Evolutionary conservation across 2,797 vertebrate species (phyloP), one percentile per base, ranked within the genome.

Genomic region (Pagetopsis macropterus): DNA sequence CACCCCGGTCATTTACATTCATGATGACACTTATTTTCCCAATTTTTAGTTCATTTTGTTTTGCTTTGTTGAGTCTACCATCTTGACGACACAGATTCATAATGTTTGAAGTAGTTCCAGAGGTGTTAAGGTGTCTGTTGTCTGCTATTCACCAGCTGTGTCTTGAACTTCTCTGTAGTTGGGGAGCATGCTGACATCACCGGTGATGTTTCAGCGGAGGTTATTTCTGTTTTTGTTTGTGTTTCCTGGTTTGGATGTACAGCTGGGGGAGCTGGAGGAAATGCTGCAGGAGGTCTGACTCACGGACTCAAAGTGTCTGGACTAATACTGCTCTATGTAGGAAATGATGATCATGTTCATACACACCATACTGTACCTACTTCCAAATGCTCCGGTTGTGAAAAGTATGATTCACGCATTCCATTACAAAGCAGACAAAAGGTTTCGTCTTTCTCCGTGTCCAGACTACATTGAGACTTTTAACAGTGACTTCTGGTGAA

Each of bases 221-320:
- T 72, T 71, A 31, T 73, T 48, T 70, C 65, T 80, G 78, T 67
- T 70, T 73, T 66, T 67, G 27, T 74, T 61, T 59, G 44, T 11
- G 54, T 56, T 70, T 60, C 45, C 59, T 62, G 72, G 71, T 84
- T 37, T 41, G 21, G 40, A 46, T 19, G 41, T 55, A 23, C 31
- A 67, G 72, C 52, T 52, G 43, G 31, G 9, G 3, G 50, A n/a
- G 19, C 48, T 11, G 1, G 44, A 44, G 63, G 40, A 44, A 54
- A 54, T 41, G 11, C 54, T 70, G 65, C 56, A 16, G 48, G 19
- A 10, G 33, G 15, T 52, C 15, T 65, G 62, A 78, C 69, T 80
- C 60, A 70, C 65, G n/a, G 40, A 19, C 54, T 58, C 5, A 16
- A 17, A 37, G 27, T 16, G 14, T 60, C 23, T 33, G 40, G 21